Evolutionary conservation across 1,140 invertebrate species (phyloP), one percentile per base, ranked within the genome.

Genomic region (Acromyrmex echinatior): DNA sequence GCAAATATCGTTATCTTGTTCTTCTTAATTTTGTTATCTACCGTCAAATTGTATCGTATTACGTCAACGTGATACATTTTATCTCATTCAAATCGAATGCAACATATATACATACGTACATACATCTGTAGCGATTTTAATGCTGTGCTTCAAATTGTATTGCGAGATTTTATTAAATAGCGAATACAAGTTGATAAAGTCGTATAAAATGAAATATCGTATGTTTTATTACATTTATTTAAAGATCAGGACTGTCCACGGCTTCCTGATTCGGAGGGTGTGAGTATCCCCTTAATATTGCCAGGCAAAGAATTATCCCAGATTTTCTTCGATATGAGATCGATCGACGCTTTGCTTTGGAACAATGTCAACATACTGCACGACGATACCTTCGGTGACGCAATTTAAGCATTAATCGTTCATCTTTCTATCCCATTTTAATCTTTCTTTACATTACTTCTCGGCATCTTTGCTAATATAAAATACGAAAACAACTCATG

Each of bases 191-290:
- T 10, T 35, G 62, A 0, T 9, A 31, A 25, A 21, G 5, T 5
- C 39, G 21, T 21, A 21, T 21, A 21, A 21, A 21, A 14, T 18
- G 0, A 70, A 51, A 49, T 68, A 77, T 71, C 6, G 21, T 45
- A 39, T 10, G 5, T 56, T 58, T 81, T 28, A 81, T 35, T 7
- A 62, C 9, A 9, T 51, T 76, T 49, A 14, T 73, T 96, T 80
- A 95, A 96, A 89, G 97, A 97, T 87, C 94, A 96, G 0, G 97
- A 98, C 88, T 98, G 98, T 94, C 97, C 97, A 0, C 95, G 98
- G 68, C 92, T 98, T 79, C 97, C 97, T 0, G 88, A 94, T 0
- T 93, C 96, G 31, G 95, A 96, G 5, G 97, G 97, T 1, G 94
- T 98, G n/a, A 97, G 97, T 58, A 96, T 98, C 39, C 97, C 98